Evolutionary conservation across 35 echinoderm and acorn worm genomes (phyloP).

Genomic region (Diadema setosum): DNA sequence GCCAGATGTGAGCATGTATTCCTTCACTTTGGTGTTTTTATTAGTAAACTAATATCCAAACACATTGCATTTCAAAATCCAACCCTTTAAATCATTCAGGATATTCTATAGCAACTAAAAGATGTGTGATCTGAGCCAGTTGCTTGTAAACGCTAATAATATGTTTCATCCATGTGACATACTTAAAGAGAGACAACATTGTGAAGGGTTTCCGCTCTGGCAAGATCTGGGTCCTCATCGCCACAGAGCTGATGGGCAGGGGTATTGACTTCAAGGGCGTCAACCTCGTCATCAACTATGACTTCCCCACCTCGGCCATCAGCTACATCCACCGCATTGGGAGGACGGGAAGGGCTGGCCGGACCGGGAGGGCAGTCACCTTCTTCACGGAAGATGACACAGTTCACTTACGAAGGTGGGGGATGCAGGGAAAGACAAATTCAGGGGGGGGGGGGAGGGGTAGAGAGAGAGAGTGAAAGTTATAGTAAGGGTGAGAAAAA

Average conservation of each 20-base stretch:
- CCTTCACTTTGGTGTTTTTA: too few relatives aligned
- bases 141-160: too few relatives aligned
- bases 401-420: conserved; percentile 63
- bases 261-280: conserved; percentile 99
- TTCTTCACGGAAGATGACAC: conserved; percentile 92
- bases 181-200: conserved; percentile 78
- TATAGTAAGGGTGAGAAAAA: too few relatives aligned
- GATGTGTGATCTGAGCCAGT: too few relatives aligned
- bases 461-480: too few relatives aligned
- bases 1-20: too few relatives aligned
- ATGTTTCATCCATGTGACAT: background rate
- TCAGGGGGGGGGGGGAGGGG: too few relatives aligned
- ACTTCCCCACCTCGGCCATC: conserved; percentile 94
- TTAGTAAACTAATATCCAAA: too few relatives aligned
- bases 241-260: conserved; percentile 94
- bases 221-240: conserved; percentile 97
- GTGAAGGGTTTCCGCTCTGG: conserved; percentile 81
- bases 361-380: conserved; percentile 72
- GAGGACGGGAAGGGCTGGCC: conserved; percentile 79
- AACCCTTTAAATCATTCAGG: too few relatives aligned
- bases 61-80: too few relatives aligned
- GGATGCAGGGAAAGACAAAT: too few relatives aligned
- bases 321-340: conserved; percentile 98
- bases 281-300: conserved; percentile 96
- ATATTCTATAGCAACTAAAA: too few relatives aligned